These are phyloP conservation scores for roundworm (Caenorhabditis elegans) DNA, from an alignment of 1,140 invertebrate species.

Conservation along the genomic window DNA sequence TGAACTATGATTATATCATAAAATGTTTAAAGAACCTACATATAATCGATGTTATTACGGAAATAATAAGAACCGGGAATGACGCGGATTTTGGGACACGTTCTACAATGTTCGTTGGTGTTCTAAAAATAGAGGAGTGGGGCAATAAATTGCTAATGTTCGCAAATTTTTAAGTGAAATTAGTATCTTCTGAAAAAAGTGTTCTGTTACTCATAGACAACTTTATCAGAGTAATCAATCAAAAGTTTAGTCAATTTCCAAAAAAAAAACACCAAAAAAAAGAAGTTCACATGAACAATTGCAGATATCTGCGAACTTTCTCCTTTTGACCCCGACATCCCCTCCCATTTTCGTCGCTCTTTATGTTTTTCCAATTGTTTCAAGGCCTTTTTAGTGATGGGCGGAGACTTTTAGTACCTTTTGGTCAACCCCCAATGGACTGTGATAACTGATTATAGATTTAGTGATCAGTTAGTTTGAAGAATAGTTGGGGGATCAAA, in stretches of 20 bases:
- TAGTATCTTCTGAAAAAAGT: no score
- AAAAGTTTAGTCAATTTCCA: neutral
- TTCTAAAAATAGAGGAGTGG: no score
- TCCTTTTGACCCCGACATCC: neutral
- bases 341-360: neutral
- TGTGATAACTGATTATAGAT: neutral
- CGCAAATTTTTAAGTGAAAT: no score
- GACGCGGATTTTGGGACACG: no score
- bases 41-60: neutral
- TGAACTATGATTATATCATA: no score
- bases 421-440: neutral
- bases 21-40: neutral
- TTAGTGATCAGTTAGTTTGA: no score
- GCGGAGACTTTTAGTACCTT: neutral
- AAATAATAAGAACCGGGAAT: neutral
- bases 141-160: no score
- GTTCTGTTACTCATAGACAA: neutral
- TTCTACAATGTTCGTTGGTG: no score
- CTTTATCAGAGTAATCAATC: neutral
- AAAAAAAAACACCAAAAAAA: no score
- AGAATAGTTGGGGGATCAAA: no score
- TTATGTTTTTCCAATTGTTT: neutral
- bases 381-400: neutral
- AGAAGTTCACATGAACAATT: neutral
- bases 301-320: neutral